A percentile compares a stretch with the other conserved stretches of the same genome.
These are phyloP conservation scores for Rhopalosiphum padi DNA, from an alignment of 1,140 invertebrate species.

Conservation along the genomic window DNA sequence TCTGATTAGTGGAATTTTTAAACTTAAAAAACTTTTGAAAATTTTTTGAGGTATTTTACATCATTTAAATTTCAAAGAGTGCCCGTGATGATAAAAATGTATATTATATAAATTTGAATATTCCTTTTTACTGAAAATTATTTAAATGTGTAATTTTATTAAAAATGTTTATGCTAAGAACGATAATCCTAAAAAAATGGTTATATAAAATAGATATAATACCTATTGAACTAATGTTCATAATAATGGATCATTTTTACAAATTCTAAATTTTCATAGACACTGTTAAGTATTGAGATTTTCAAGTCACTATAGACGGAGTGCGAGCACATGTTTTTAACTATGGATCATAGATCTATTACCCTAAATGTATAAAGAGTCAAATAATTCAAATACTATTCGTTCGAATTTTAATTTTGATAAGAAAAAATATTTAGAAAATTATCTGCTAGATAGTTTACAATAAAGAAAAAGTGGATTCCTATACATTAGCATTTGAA, in stretches of 20 bases:
- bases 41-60: background rate
- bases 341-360: too few relatives aligned
- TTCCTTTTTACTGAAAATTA: too few relatives aligned
- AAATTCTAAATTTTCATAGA: background rate
- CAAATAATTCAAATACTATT: background rate
- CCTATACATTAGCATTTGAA: too few relatives aligned
- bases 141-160: background rate
- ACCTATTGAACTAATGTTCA: background rate
- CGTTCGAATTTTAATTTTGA: background rate
- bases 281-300: too few relatives aligned
- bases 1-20: background rate
- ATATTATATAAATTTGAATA: background rate
- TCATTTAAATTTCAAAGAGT: background rate
- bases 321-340: too few relatives aligned
- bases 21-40: background rate
- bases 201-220: background rate
- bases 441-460: background rate
- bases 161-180: background rate
- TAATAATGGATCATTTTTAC: background rate
- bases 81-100: background rate
- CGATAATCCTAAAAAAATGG: background rate
- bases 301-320: too few relatives aligned
- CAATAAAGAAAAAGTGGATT: background rate
- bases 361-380: background rate
- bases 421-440: background rate